Percentiles rank a stretch among this genome's conserved stretches.
Conservation (phyloP, 2,888 invertebrate genomes). For the Steromphala cineraria region DNA sequence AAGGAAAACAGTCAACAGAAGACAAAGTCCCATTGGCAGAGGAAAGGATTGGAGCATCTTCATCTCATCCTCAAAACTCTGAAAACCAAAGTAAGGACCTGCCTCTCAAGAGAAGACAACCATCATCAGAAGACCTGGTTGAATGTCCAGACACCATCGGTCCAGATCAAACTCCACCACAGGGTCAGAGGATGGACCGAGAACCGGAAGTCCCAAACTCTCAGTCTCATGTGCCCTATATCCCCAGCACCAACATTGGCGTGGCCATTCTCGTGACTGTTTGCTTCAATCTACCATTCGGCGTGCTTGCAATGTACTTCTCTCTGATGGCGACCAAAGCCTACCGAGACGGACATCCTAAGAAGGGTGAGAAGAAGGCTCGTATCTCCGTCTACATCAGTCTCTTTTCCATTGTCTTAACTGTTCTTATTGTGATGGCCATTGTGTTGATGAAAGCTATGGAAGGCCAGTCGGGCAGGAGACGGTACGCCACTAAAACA, state of each 20-base stretch:
- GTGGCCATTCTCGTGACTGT: conserved; percentile 51
- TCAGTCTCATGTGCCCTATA: neutral
- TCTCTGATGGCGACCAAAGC: conserved; percentile 50
- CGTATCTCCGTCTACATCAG: conserved; percentile 47
- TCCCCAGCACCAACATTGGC: conserved; percentile 51
- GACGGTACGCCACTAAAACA: neutral
- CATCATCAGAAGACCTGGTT: no score
- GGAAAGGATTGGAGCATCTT: no score
- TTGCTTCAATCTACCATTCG: conserved; percentile 54
- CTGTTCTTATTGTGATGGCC: conserved; percentile 50
- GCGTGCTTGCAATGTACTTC: conserved; percentile 49
- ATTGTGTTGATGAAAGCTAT: conserved; percentile 46
- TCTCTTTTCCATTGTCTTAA: conserved; percentile 48
- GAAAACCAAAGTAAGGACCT: no score
- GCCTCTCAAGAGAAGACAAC: no score
- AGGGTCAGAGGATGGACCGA: no score
- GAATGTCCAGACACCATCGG: no score
- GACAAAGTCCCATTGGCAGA: no score
- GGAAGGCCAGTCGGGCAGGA: conserved; percentile 28
- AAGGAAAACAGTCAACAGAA: no score
- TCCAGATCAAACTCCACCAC: no score
- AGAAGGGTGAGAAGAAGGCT: conserved; percentile 43
- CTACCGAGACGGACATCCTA: conserved; percentile 45
- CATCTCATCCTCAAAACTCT: no score
- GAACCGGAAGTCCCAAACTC: no score